A percentile compares a stretch with the other conserved stretches of the same genome.
phyloP scores from a whole-genome alignment of 2,113 vertebrate species.

The Microcebus tavaratra region DNA sequence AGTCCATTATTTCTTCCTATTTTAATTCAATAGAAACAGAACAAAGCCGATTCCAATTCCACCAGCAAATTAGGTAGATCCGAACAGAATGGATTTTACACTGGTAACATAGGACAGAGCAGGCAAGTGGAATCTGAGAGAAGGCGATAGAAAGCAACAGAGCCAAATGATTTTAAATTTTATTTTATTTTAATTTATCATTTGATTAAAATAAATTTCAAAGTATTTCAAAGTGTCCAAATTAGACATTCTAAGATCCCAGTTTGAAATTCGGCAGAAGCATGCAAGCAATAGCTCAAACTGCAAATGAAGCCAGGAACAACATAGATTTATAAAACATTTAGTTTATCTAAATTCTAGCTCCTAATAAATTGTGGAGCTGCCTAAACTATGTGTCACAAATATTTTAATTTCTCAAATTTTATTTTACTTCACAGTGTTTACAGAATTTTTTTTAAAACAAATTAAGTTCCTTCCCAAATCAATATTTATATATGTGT shows the following conservation, averaged over 20 bases:
- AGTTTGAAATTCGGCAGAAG: conserved; percentile 32
- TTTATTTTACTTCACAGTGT: neutral
- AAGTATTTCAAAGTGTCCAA: conserved; percentile 38
- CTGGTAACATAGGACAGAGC: neutral
- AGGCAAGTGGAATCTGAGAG: neutral
- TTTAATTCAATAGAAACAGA: conserved; percentile 57
- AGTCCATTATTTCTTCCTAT: conserved; percentile 52
- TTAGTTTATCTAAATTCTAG: neutral
- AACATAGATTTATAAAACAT: neutral
- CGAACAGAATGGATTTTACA: conserved; percentile 6
- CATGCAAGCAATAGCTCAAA: neutral
- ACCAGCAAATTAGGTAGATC: conserved; percentile 45
- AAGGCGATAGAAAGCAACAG: neutral
- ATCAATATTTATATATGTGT: neutral
- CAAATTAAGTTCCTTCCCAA: neutral
- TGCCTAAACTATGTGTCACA: neutral
- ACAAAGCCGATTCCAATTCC: conserved; percentile 49
- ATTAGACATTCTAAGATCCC: conserved; percentile 32
- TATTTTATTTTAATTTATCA: conserved; percentile 58
- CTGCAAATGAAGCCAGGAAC: neutral
- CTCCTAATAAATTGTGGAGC: neutral
- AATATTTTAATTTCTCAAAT: neutral
- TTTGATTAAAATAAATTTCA: conserved; percentile 50
- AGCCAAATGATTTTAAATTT: conserved; percentile 22
- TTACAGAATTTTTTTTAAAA: neutral